phyloP scores from a whole-genome alignment of 1,140 invertebrate genomes.

The Drosophila oshimai region DNA sequence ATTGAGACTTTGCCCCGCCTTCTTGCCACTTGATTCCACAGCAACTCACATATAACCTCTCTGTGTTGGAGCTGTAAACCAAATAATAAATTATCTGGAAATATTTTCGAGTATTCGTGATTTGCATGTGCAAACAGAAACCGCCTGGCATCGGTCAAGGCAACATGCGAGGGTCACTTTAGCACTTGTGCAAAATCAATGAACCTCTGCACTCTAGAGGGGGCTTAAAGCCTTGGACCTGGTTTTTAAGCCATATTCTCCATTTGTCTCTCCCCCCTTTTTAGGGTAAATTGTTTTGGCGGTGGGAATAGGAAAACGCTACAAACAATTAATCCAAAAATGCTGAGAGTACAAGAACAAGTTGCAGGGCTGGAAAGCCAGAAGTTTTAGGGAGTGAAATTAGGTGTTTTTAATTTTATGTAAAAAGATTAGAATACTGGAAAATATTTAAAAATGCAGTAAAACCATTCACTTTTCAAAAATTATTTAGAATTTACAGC shows the following conservation, averaged over 20 bases:
- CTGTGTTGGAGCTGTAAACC: neutral
- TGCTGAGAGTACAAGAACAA: constrained; percentile 22
- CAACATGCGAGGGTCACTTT: neutral
- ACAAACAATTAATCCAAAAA: constrained; percentile 42
- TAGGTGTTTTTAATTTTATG: neutral
- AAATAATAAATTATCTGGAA: constrained; percentile 16
- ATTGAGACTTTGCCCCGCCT: neutral
- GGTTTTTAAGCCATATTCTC: constrained; percentile 8
- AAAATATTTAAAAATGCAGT: too few relatives aligned
- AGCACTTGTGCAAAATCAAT: constrained; percentile 4
- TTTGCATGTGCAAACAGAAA: constrained; percentile 7
- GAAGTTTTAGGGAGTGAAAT: neutral
- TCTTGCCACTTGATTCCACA: neutral
- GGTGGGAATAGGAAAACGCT: constrained; percentile 9
- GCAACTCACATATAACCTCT: neutral
- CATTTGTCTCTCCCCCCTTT: neutral
- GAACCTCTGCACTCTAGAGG: constrained; percentile 1
- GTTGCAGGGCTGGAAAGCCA: constrained; percentile 4
- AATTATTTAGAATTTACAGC: neutral
- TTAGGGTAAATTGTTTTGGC: constrained; percentile 1
- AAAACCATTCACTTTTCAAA: neutral
- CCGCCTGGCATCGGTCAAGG: neutral
- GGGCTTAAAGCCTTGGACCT: constrained; percentile 1
- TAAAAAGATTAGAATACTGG: too few relatives aligned
- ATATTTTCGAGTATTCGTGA: constrained; percentile 1